Percentiles rank a stretch among this genome's conserved stretches.
phyloP scores from a whole-genome alignment of 2,797 vertebrate genomes.

The Galago senegalensis region DNA sequence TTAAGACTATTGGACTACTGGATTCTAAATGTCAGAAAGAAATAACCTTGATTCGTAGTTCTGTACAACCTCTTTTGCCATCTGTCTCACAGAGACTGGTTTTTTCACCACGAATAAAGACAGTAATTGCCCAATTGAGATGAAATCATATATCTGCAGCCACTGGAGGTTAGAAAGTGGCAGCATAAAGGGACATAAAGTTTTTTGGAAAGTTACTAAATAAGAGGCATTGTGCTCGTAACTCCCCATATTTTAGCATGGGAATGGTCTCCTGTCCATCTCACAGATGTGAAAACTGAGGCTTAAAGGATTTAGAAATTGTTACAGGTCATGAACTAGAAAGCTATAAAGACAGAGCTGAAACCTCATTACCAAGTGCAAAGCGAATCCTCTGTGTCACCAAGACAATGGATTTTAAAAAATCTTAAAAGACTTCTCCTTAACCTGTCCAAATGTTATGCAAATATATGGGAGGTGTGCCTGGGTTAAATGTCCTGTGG shows the following conservation, averaged over 20 bases:
- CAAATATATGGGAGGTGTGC: neutral
- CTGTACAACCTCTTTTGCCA: neutral
- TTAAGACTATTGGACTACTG: neutral
- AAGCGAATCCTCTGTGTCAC: neutral
- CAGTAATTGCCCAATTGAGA: neutral
- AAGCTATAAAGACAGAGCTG: neutral
- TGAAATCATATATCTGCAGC: neutral
- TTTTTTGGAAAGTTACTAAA: neutral
- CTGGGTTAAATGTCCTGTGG: neutral
- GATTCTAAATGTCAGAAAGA: constrained; percentile 2
- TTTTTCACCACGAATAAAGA: constrained; percentile 49
- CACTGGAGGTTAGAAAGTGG: neutral
- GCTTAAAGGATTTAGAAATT: neutral
- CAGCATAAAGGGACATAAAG: neutral
- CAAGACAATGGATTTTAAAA: neutral
- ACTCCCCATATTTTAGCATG: constrained; percentile 11
- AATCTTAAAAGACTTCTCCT: neutral
- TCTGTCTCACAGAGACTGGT: neutral
- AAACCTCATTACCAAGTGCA: neutral
- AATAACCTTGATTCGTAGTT: neutral
- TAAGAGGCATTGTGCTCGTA: neutral
- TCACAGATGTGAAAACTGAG: constrained; percentile 37
- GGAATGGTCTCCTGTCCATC: neutral
- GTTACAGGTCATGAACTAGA: neutral
- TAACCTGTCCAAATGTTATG: neutral